Evolutionary conservation across 2,113 vertebrate genomes (phyloP).

Genomic region (Orthonyx spaldingii): DNA sequence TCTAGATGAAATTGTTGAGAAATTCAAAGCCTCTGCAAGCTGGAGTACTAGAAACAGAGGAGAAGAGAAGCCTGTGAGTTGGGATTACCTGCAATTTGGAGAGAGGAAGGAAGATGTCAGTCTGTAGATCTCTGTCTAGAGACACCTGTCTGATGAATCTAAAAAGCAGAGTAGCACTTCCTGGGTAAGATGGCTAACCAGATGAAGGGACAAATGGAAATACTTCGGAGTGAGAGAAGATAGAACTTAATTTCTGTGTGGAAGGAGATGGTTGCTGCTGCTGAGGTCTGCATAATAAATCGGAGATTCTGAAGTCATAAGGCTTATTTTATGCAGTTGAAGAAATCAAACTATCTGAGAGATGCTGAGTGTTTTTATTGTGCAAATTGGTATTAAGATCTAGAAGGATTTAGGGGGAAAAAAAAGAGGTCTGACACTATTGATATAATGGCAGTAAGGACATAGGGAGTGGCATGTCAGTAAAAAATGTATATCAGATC

Average conservation of each 20-base stretch:
- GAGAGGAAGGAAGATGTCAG: background rate
- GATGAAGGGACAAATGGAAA: background rate
- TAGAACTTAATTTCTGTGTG: background rate
- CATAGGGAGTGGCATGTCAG: background rate
- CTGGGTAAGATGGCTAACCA: background rate
- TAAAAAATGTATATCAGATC: background rate
- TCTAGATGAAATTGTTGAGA: background rate
- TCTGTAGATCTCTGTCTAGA: background rate
- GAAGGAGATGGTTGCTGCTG: background rate
- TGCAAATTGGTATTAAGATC: background rate
- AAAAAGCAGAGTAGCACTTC: background rate
- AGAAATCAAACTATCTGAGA: background rate
- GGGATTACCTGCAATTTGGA: background rate
- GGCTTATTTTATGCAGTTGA: background rate
- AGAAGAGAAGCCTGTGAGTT: background rate
- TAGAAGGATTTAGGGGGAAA: background rate
- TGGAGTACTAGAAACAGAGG: background rate
- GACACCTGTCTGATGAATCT: background rate
- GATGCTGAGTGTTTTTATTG: background rate
- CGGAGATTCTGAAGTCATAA: background rate
- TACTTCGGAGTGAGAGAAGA: background rate
- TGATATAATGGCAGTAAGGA: background rate
- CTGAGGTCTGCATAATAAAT: background rate
- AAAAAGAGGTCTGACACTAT: too few relatives aligned
- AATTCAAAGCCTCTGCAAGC: background rate